These are phyloP conservation scores for Nephila pilipes DNA, from an alignment of 1,140 invertebrate genomes.

Conservation along the genomic window DNA sequence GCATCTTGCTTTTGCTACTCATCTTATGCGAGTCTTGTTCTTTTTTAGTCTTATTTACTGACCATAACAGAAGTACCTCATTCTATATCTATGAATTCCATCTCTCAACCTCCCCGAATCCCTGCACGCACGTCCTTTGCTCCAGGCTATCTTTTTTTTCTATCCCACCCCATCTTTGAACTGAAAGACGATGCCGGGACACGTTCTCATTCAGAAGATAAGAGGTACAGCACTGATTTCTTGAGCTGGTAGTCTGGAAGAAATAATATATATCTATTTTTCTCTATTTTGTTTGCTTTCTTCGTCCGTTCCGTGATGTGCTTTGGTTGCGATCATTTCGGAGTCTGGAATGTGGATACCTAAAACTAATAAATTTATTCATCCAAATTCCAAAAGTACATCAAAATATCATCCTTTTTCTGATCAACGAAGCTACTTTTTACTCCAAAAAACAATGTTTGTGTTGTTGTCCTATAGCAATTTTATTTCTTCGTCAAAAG, in stretches of 20 bases:
- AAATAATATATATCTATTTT: not conserved
- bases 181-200: constrained; percentile 46
- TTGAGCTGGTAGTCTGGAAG: constrained; percentile 3
- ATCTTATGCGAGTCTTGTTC: constrained; percentile 23
- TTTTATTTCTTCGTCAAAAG: no score
- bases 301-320: not conserved
- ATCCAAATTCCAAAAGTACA: not conserved
- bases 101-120: constrained; percentile 34
- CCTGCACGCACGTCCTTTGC: constrained; percentile 65
- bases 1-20: not conserved
- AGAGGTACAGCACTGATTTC: constrained; percentile 36
- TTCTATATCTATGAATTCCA: constrained; percentile 68
- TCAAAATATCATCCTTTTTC: not conserved
- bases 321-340: not conserved
- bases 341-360: not conserved
- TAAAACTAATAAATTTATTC: constrained; percentile 5
- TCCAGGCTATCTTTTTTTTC: constrained; percentile 32
- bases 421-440: not conserved
- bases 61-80: constrained; percentile 67
- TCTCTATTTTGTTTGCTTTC: not conserved
- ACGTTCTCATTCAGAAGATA: constrained; percentile 56
- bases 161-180: not conserved
- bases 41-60: constrained; percentile 64
- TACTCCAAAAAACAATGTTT: not conserved
- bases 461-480: no score